Evolutionary conservation across 2,797 vertebrate genomes (phyloP).

Genomic region (Scyliorhinus canicula): DNA sequence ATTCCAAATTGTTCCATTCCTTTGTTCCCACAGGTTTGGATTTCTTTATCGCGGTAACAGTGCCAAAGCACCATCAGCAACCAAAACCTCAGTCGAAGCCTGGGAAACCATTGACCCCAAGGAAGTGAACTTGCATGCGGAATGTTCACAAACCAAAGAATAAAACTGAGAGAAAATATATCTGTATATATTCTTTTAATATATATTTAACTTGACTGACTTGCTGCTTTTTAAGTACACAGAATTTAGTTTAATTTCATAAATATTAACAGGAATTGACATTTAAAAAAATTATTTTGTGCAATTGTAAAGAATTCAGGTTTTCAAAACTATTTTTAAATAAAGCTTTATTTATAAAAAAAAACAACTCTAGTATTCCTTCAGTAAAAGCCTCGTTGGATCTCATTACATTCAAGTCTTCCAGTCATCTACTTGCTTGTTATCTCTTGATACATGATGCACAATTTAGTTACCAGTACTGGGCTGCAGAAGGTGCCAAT

Average conservation of each 20-base stretch:
- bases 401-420: no score
- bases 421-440: background rate
- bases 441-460: background rate
- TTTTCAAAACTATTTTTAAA: background rate
- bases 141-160: slow-evolving; percentile 36
- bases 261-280: background rate
- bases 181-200: slow-evolving; percentile 5
- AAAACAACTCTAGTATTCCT: background rate
- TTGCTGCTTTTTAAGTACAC: slow-evolving; percentile 1
- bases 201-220: background rate
- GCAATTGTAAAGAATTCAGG: background rate
- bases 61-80: slow-evolving; percentile 48
- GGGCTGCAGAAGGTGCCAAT: background rate
- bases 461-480: background rate
- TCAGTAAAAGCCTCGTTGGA: no score
- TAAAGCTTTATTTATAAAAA: background rate
- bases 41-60: slow-evolving; percentile 67
- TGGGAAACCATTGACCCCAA: slow-evolving; percentile 69
- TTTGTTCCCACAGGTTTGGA: slow-evolving; percentile 69
- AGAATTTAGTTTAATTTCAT: background rate
- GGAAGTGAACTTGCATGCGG: slow-evolving; percentile 47
- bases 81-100: slow-evolving; percentile 55
- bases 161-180: background rate
- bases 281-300: background rate
- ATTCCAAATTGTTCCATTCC: slow-evolving; percentile 1